Evolutionary conservation across 37 sponge, comb jelly and placozoan genomes (phyloP).

Genomic region (Spongilla lacustris): DNA sequence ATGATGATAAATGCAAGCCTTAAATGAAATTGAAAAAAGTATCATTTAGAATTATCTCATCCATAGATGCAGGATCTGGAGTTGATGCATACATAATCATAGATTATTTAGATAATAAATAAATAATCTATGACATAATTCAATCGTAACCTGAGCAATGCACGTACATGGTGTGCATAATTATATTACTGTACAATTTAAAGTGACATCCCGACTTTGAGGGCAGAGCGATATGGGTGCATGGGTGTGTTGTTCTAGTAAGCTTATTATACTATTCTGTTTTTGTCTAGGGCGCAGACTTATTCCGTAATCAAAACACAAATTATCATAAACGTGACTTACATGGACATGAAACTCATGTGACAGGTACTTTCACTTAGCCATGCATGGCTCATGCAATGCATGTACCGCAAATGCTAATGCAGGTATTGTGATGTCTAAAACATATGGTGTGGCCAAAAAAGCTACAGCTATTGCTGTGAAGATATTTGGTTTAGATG

Average conservation of each 20-base stretch:
- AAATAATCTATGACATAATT: no score
- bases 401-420: no score
- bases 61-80: slow-evolving; percentile 24
- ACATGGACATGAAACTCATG: slow-evolving; percentile 60
- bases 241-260: not conserved
- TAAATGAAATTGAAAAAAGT: no score
- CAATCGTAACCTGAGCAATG: slow-evolving; percentile 69
- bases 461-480: slow-evolving; percentile 53
- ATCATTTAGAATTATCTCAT: no score
- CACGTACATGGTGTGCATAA: no score
- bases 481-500: slow-evolving; percentile 13
- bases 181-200: not conserved
- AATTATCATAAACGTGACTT: not conserved
- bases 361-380: slow-evolving; percentile 24
- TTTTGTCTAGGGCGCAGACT: no score
- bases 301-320: no score
- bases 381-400: no score
- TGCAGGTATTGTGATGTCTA: slow-evolving; percentile 6
- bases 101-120: no score
- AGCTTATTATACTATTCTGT: no score
- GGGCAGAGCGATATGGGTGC: slow-evolving; percentile 33
- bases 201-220: slow-evolving; percentile 57
- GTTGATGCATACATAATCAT: slow-evolving; percentile 63
- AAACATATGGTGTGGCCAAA: slow-evolving; percentile 42
- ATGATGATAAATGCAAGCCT: no score